Percentiles rank a stretch among this genome's conserved stretches.
phyloP scores from a whole-genome alignment of 2,113 vertebrate species.

The Raja brachyura region DNA sequence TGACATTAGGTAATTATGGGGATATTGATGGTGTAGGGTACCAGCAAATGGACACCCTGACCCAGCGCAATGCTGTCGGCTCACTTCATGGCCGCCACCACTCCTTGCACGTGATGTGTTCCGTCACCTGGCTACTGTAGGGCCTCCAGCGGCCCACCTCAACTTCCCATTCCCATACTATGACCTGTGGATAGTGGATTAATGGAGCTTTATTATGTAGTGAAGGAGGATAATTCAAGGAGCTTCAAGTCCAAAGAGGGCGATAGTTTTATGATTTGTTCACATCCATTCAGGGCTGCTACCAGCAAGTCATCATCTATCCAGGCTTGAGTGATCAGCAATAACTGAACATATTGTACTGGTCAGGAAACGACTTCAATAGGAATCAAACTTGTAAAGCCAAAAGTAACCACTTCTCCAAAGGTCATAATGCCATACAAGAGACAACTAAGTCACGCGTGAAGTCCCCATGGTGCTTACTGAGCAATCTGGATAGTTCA shows the following conservation, averaged over 20 bases:
- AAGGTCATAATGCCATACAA: not conserved
- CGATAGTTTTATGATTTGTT: not conserved
- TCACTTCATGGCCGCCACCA: too few species aligned
- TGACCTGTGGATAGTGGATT: too few species aligned
- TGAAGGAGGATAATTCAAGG: not conserved
- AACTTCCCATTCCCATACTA: too few species aligned
- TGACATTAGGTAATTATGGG: too few species aligned
- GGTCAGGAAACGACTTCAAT: not conserved
- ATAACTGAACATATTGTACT: not conserved
- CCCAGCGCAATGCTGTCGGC: too few species aligned
- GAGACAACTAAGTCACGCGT: not conserved
- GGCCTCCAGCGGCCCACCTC: too few species aligned
- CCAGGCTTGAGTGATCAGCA: not conserved
- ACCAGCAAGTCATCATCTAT: not conserved
- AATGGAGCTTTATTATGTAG: too few species aligned
- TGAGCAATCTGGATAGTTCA: not conserved
- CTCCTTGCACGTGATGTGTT: too few species aligned
- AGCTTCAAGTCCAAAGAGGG: not conserved
- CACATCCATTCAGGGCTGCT: not conserved
- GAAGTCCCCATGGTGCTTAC: not conserved
- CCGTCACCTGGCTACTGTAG: too few species aligned
- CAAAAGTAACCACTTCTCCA: not conserved
- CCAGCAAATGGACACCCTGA: too few species aligned
- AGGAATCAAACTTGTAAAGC: not conserved
- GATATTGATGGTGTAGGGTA: too few species aligned